phyloP scores from a whole-genome alignment of 2,888 invertebrate species.

The Deilephila porcellus region DNA sequence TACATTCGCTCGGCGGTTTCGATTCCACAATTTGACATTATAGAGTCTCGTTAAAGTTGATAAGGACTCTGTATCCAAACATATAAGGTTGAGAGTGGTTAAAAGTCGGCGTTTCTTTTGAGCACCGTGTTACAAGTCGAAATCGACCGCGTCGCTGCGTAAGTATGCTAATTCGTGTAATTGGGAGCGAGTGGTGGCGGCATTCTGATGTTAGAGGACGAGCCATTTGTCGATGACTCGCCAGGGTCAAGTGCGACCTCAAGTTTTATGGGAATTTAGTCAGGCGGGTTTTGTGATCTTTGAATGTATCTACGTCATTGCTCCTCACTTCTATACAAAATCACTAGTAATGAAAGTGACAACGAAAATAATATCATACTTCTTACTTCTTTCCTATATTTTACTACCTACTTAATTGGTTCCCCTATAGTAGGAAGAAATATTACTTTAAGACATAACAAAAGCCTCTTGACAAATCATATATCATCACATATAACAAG shows the following conservation, averaged over 20 bases:
- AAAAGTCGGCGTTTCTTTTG: slow-evolving; percentile 64
- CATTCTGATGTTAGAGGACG: slow-evolving; percentile 57
- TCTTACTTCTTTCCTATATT: too few species aligned
- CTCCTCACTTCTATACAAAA: neutral
- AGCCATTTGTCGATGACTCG: slow-evolving; percentile 22
- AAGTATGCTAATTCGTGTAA: slow-evolving; percentile 79
- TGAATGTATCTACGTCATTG: neutral
- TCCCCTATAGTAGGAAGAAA: too few species aligned
- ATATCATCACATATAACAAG: too few species aligned
- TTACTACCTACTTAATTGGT: too few species aligned
- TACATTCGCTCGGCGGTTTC: slow-evolving; percentile 33
- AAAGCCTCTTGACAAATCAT: too few species aligned
- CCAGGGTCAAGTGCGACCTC: slow-evolving; percentile 16
- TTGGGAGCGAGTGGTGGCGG: slow-evolving; percentile 61
- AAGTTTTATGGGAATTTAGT: slow-evolving; percentile 8
- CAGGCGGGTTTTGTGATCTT: neutral
- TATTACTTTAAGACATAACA: too few species aligned
- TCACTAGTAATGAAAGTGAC: too few species aligned
- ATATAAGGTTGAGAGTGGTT: slow-evolving; percentile 45
- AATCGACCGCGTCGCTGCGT: slow-evolving; percentile 69
- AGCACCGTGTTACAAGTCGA: slow-evolving; percentile 63
- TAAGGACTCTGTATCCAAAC: slow-evolving; percentile 44
- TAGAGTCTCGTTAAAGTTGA: slow-evolving; percentile 23
- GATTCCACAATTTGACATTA: neutral
- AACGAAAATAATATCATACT: too few species aligned